A percentile compares a stretch with the other conserved stretches of the same genome.
phyloP scores from a whole-genome alignment of 2,113 vertebrate species.

The Dendropsophus ebraccatus region DNA sequence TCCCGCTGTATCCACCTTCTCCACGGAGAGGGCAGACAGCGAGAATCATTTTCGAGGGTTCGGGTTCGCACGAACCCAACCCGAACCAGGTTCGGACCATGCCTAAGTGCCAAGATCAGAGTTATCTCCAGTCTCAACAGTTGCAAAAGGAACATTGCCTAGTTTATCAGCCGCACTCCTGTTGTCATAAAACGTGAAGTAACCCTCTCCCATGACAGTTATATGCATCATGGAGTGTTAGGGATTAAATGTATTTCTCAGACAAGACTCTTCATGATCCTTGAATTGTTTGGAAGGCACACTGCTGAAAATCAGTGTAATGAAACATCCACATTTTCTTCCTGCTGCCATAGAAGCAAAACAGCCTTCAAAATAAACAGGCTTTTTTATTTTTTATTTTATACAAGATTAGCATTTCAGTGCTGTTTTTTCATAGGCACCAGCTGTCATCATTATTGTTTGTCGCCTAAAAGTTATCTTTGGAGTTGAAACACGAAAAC shows the following conservation, averaged over 20 bases:
- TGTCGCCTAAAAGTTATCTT: constrained; percentile 27
- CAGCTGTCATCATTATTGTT: constrained; percentile 40
- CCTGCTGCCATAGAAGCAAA: constrained; percentile 16
- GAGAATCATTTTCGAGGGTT: too few relatives aligned
- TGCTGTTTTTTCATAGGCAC: constrained; percentile 27
- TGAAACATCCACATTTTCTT: constrained; percentile 29
- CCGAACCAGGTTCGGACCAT: too few relatives aligned
- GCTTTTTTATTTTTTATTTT: constrained; percentile 9
- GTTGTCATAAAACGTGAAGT: too few relatives aligned
- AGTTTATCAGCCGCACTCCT: too few relatives aligned
- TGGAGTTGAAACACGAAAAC: background rate
- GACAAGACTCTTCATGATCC: background rate
- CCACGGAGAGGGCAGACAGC: too few relatives aligned
- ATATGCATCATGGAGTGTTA: too few relatives aligned
- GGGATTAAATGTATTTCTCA: background rate
- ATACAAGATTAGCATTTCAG: constrained; percentile 25
- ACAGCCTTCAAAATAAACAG: constrained; percentile 25
- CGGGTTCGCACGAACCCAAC: too few relatives aligned
- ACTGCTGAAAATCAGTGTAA: background rate
- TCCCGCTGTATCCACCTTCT: too few relatives aligned
- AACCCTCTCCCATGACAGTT: too few relatives aligned
- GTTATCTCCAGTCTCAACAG: too few relatives aligned
- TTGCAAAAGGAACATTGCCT: too few relatives aligned
- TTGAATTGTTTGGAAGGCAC: background rate
- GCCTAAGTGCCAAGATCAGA: too few relatives aligned